These are phyloP conservation scores for Eristalis tenax DNA, from an alignment of 2,888 invertebrate genomes.

Conservation along the genomic window DNA sequence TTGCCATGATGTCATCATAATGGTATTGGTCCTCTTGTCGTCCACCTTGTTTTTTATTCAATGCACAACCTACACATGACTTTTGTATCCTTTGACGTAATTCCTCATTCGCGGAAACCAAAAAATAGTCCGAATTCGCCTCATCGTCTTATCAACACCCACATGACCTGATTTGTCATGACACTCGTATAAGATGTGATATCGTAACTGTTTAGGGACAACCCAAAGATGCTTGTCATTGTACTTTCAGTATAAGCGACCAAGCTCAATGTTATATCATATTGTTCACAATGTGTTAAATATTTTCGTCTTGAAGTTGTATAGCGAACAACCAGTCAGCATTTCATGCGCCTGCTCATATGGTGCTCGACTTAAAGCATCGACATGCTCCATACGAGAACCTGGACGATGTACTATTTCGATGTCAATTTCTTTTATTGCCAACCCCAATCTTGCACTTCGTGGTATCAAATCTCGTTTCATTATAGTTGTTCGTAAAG, in stretches of 20 bases:
- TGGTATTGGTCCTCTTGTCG: slow-evolving; percentile 54
- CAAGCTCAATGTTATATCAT: neutral
- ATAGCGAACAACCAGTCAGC: slow-evolving; percentile 3
- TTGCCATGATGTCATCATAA: slow-evolving; percentile 26
- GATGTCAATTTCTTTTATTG: slow-evolving; percentile 66
- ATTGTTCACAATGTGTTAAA: neutral
- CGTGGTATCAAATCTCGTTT: slow-evolving; percentile 56
- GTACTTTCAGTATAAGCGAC: neutral
- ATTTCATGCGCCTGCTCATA: slow-evolving; percentile 16
- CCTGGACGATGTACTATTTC: slow-evolving; percentile 58
- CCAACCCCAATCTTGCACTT: slow-evolving; percentile 71
- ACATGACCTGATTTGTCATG: slow-evolving; percentile 69
- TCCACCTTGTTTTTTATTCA: slow-evolving; percentile 74
- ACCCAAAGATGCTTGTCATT: slow-evolving; percentile 34
- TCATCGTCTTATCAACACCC: slow-evolving; percentile 71
- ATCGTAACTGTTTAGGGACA: slow-evolving; percentile 29
- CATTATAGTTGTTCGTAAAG: slow-evolving; percentile 34
- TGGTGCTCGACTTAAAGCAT: slow-evolving; percentile 44
- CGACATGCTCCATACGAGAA: slow-evolving; percentile 45
- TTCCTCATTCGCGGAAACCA: slow-evolving; percentile 79
- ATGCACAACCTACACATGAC: slow-evolving; percentile 74
- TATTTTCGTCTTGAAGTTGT: neutral
- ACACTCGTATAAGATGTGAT: slow-evolving; percentile 7
- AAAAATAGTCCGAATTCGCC: slow-evolving; percentile 75
- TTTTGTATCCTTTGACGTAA: slow-evolving; percentile 77